A percentile compares a stretch with the other conserved stretches of the same genome.
These are phyloP conservation scores for Chrysochloris asiatica DNA, from an alignment of 2,113 vertebrate genomes.

Conservation along the genomic window DNA sequence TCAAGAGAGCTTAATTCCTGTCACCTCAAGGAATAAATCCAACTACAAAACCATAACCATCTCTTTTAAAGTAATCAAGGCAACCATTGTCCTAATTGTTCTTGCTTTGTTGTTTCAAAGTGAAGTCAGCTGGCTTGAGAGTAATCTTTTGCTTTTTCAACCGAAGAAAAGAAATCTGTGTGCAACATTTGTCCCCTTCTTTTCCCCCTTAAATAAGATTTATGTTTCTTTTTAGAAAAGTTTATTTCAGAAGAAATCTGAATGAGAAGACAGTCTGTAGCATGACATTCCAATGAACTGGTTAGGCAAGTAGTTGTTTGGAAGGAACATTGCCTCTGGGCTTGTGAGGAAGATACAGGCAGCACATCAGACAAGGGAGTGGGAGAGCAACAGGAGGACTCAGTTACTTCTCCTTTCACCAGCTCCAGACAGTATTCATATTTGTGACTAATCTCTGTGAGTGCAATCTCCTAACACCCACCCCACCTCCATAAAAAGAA, in stretches of 20 bases:
- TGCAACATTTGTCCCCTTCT: neutral
- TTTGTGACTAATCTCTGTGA: conserved; percentile 59
- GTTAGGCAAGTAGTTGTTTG: conserved; percentile 83
- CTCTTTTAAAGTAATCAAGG: neutral
- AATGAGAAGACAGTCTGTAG: conserved; percentile 77
- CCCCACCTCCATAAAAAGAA: conserved; percentile 19
- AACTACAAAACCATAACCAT: neutral
- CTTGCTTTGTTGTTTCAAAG: neutral
- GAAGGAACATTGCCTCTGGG: conserved; percentile 81
- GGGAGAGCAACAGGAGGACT: conserved; percentile 66
- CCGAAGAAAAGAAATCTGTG: neutral
- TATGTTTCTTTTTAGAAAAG: conserved; percentile 67
- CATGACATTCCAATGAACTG: conserved; percentile 88
- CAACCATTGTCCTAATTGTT: neutral
- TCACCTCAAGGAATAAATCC: conserved; percentile 32
- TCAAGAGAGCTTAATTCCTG: conserved; percentile 41
- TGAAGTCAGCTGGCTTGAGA: neutral
- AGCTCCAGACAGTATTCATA: conserved; percentile 57
- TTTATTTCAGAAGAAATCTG: conserved; percentile 81
- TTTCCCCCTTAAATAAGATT: conserved; percentile 29
- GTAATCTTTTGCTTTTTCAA: neutral
- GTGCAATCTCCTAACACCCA: conserved; percentile 31
- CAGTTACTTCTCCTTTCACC: conserved; percentile 53
- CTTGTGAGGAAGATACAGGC: conserved; percentile 78
- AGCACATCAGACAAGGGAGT: neutral